A percentile compares a stretch with the other conserved stretches of the same genome.
Conservation (phyloP, 2,888 invertebrate genomes). For the Thereva unica region DNA sequence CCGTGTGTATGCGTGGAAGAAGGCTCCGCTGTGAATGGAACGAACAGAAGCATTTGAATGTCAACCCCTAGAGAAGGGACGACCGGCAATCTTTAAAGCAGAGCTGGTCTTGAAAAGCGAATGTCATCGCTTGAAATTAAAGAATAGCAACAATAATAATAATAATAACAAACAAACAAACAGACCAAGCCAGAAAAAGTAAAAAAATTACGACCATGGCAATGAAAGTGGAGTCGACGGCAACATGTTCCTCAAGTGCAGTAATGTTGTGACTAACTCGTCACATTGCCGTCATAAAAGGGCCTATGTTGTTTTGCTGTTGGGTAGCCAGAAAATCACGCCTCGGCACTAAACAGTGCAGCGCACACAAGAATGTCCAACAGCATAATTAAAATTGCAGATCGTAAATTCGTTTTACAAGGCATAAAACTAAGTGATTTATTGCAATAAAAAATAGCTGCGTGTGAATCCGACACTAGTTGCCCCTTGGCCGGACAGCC, state of each 20-base stretch:
- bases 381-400: constrained; percentile 36
- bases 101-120: no score
- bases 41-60: no score
- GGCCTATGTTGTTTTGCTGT: background rate
- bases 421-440: constrained; percentile 36
- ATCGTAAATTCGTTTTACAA: constrained; percentile 34
- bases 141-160: no score
- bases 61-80: no score
- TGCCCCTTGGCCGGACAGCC: no score
- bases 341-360: constrained; percentile 23
- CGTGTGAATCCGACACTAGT: constrained; percentile 18
- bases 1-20: constrained; percentile 1
- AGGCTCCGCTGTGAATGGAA: no score
- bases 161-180: no score
- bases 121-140: no score
- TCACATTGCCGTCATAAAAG: no score
- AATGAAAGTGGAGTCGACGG: constrained; percentile 7
- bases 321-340: constrained; percentile 25
- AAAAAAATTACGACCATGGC: constrained; percentile 21
- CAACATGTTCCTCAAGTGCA: background rate
- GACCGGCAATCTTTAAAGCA: no score
- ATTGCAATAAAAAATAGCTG: constrained; percentile 25
- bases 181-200: constrained; percentile 1
- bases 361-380: background rate
- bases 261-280: constrained; percentile 28